Evolutionary conservation across 2,888 invertebrate genomes (phyloP).

Genomic region (Drepana falcataria): DNA sequence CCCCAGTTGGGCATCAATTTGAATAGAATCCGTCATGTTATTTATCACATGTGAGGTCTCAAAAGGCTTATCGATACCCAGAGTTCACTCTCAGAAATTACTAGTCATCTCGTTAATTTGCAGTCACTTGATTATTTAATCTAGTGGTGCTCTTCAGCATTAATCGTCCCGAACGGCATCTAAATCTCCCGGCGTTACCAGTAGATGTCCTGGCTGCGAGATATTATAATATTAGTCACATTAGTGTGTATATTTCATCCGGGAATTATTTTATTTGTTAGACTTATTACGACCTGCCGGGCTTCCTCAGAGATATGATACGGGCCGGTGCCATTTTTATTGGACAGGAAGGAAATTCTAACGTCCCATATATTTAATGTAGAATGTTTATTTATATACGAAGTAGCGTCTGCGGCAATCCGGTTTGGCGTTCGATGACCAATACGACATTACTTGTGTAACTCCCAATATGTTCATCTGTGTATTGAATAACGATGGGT

Average conservation of each 20-base stretch:
- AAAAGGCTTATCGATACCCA: too few relatives aligned
- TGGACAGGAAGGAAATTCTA: conserved; percentile 77
- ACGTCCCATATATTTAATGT: conserved; percentile 68
- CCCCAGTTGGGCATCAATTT: too few relatives aligned
- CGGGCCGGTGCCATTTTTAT: conserved; percentile 65
- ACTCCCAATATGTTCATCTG: background rate
- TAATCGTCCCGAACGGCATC: conserved; percentile 40
- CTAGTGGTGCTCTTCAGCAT: conserved; percentile 36
- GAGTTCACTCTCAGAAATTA: too few relatives aligned
- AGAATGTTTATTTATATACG: conserved; percentile 57
- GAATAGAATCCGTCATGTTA: too few relatives aligned
- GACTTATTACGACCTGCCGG: conserved; percentile 71
- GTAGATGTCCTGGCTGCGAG: conserved; percentile 69
- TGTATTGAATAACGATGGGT: background rate
- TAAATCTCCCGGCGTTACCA: conserved; percentile 73
- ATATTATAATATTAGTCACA: conserved; percentile 78
- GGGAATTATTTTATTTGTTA: conserved; percentile 75
- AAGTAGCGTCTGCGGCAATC: conserved; percentile 29
- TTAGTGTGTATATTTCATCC: conserved; percentile 73
- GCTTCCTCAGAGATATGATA: conserved; percentile 66
- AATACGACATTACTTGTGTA: conserved; percentile 2
- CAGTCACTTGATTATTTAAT: conserved; percentile 1
- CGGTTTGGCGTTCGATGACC: conserved; percentile 29
- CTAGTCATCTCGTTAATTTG: background rate
- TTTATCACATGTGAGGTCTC: too few relatives aligned